A percentile compares a stretch with the other conserved stretches of the same genome.
Conservation (phyloP, 2,888 invertebrate species). For the Timema podura region DNA sequence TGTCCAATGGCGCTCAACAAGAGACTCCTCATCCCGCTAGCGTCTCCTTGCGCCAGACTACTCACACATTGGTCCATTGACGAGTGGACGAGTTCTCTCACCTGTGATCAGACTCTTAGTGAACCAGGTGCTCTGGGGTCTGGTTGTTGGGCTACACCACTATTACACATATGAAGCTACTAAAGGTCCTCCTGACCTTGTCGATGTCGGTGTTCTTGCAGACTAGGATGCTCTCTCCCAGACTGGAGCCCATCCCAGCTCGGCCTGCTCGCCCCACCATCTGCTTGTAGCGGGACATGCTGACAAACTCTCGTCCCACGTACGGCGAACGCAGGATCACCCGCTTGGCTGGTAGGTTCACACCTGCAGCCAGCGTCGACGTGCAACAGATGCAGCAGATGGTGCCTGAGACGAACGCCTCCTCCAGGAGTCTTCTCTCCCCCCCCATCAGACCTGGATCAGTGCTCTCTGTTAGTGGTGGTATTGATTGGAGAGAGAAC, state of each 20-base stretch:
- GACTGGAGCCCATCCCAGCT: slow-evolving; percentile 75
- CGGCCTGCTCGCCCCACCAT: slow-evolving; percentile 95
- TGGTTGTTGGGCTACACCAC: no score
- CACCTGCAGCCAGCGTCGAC: slow-evolving; percentile 95
- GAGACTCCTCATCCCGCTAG: slow-evolving; percentile 54
- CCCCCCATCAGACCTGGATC: slow-evolving; percentile 74
- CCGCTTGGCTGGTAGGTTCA: slow-evolving; percentile 90
- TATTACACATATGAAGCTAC: not conserved
- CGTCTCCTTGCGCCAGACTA: slow-evolving; percentile 52
- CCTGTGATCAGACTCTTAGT: slow-evolving; percentile 39
- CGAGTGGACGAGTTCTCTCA: slow-evolving; percentile 55
- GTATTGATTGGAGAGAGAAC: no score
- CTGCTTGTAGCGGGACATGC: slow-evolving; percentile 82
- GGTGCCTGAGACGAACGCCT: slow-evolving; percentile 75
- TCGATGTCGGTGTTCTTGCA: slow-evolving; percentile 57
- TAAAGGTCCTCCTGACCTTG: slow-evolving; percentile 42
- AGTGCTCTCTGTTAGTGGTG: not conserved
- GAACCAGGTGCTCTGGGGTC: no score
- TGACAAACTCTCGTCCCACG: slow-evolving; percentile 70
- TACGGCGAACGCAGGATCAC: slow-evolving; percentile 84
- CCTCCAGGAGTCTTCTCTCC: slow-evolving; percentile 81
- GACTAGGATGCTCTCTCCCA: slow-evolving; percentile 85
- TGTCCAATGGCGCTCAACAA: slow-evolving; percentile 67
- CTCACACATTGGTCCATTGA: slow-evolving; percentile 66
- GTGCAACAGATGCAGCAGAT: slow-evolving; percentile 90